Percentiles rank a stretch among this genome's conserved stretches.
Conservation (phyloP, 1,140 invertebrate species). For the Zaprionus vittiger region DNA sequence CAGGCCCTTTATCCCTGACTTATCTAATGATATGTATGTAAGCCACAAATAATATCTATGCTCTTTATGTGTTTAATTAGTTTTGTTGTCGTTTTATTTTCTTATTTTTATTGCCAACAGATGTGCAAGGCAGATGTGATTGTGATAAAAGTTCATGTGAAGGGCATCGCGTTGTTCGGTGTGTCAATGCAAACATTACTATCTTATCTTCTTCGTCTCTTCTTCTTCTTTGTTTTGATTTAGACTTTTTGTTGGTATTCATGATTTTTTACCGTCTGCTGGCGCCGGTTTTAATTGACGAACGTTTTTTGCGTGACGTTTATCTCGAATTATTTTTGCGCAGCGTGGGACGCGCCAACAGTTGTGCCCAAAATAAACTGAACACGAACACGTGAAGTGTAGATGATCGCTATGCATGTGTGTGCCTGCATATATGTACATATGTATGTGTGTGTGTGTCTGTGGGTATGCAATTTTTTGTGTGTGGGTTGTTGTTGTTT, state of each 20-base stretch:
- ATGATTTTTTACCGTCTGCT: conserved; percentile 19
- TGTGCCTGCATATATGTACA: neutral
- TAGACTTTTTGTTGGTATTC: conserved; percentile 19
- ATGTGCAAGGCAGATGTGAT: neutral
- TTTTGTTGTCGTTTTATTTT: neutral
- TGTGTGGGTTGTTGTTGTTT: conserved; percentile 31
- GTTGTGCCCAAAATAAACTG: conserved; percentile 34
- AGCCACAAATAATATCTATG: neutral
- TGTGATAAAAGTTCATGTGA: conserved; percentile 3
- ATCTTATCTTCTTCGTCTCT: conserved; percentile 4
- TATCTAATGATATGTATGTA: neutral
- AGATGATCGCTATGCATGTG: conserved; percentile 15
- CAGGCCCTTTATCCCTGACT: neutral
- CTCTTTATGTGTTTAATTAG: neutral
- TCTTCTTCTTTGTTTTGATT: conserved; percentile 33
- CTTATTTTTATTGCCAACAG: neutral
- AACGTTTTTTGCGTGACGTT: conserved; percentile 41
- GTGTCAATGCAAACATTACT: conserved; percentile 4
- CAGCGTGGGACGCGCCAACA: conserved; percentile 34
- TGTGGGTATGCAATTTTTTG: neutral
- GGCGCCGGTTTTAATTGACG: conserved; percentile 30
- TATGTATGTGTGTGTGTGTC: neutral
- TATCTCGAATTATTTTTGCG: conserved; percentile 56
- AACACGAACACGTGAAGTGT: conserved; percentile 67
- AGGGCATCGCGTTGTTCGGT: conserved; percentile 2